Evolutionary conservation across 2,113 vertebrate species (phyloP).

Genomic region (Rhinoptilus africanus): DNA sequence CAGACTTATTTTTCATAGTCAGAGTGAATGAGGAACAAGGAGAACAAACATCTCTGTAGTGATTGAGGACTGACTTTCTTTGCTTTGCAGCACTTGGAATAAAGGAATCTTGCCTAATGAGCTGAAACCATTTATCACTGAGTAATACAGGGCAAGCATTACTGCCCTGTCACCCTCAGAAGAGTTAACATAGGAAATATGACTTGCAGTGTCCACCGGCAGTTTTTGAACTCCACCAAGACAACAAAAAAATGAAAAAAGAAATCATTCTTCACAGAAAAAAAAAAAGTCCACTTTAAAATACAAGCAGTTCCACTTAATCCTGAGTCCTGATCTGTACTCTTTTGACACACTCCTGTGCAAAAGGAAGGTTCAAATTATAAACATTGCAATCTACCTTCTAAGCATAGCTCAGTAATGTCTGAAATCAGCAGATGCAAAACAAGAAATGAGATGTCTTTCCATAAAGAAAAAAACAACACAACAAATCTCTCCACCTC

Average conservation of each 20-base stretch:
- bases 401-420: not conserved
- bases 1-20: slow-evolving; percentile 51
- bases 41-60: slow-evolving; percentile 33
- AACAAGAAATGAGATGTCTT: not conserved
- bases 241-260: not conserved
- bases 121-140: slow-evolving; percentile 11
- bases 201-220: not conserved
- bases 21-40: slow-evolving; percentile 45
- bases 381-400: not conserved
- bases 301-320: not conserved
- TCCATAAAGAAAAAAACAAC: not conserved
- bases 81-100: slow-evolving; percentile 7
- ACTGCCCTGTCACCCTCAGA: not conserved
- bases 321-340: not conserved
- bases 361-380: not conserved
- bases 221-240: not conserved
- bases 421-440: not conserved
- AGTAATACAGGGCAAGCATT: not conserved
- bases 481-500: not conserved
- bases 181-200: not conserved
- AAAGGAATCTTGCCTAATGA: slow-evolving; percentile 39
- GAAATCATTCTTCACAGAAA: not conserved
- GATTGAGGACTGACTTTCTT: slow-evolving; percentile 25
- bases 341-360: accelerated
- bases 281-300: not conserved